Conservation (phyloP, 2,888 invertebrate genomes). For the Rugalucina vietnamica region DNA sequence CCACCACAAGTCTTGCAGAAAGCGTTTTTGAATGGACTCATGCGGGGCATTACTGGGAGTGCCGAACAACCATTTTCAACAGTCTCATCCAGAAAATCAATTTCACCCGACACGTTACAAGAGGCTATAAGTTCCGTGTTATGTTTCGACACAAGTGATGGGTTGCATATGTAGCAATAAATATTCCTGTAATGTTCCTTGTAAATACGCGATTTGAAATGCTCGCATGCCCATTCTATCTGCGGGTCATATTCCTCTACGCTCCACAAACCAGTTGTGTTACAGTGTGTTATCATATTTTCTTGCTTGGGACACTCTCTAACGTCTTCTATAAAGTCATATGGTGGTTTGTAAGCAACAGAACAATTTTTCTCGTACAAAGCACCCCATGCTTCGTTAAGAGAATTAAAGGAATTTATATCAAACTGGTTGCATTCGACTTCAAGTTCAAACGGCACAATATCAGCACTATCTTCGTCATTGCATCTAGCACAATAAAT, state of each 20-base stretch:
- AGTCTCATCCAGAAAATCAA: neutral
- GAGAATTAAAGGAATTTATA: neutral
- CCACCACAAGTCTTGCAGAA: neutral
- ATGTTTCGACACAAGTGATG: neutral
- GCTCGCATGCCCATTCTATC: neutral
- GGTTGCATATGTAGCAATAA: slow-evolving; percentile 30
- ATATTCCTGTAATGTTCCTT: slow-evolving; percentile 18
- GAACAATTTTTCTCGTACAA: neutral
- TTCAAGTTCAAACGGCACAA: neutral
- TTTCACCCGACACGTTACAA: neutral
- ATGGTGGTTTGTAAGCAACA: neutral
- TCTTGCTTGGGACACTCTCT: too few relatives aligned
- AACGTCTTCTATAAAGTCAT: too few relatives aligned
- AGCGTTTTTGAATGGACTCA: neutral
- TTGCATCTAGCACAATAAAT: neutral
- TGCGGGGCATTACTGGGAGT: neutral
- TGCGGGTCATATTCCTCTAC: neutral
- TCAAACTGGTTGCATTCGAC: neutral
- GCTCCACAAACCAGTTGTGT: neutral
- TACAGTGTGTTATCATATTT: too few relatives aligned
- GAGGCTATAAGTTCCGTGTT: neutral
- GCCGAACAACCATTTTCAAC: neutral
- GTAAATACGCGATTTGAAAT: neutral
- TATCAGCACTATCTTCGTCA: neutral
- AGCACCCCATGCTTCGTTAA: neutral